phyloP scores from a whole-genome alignment of 2,888 invertebrate species.

The Augochlorella aurata region DNA sequence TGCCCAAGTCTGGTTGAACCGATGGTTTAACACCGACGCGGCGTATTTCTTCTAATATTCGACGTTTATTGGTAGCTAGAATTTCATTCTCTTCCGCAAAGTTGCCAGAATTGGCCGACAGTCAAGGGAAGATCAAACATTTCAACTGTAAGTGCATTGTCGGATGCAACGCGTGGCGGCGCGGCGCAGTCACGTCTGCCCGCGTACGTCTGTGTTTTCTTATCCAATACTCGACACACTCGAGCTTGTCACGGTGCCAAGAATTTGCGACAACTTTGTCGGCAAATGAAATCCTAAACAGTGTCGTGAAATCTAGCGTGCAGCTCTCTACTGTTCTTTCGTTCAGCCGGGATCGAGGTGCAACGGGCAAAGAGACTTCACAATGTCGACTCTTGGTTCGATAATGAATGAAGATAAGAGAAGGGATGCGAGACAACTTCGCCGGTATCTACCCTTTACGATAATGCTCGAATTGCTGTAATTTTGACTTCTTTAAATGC shows the following conservation, averaged over 20 bases:
- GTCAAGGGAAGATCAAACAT: conserved; percentile 53
- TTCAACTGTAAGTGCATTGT: conserved; percentile 29
- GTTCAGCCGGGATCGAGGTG: not conserved
- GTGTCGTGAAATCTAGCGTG: conserved; percentile 28
- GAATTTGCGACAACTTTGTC: conserved; percentile 46
- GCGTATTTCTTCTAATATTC: conserved; percentile 5
- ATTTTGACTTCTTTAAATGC: conserved; percentile 10
- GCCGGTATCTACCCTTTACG: not conserved
- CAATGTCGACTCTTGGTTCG: conserved; percentile 5
- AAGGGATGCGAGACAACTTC: not conserved
- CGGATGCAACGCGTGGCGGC: conserved; percentile 39
- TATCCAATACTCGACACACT: conserved; percentile 34
- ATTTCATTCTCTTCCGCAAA: conserved; percentile 35
- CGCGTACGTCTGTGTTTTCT: conserved; percentile 32
- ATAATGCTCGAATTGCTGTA: not conserved
- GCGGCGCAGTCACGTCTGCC: conserved; percentile 28
- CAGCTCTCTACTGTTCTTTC: not conserved
- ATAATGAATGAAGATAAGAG: conserved; percentile 26
- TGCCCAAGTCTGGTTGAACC: not conserved
- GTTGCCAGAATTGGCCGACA: conserved; percentile 46
- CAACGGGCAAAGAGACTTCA: not conserved
- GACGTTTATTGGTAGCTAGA: conserved; percentile 12
- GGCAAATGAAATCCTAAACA: conserved; percentile 51
- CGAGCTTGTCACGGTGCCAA: conserved; percentile 47
- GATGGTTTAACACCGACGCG: not conserved